phyloP scores from a whole-genome alignment of 2,797 vertebrate genomes.

The Anolis apletophallus region DNA sequence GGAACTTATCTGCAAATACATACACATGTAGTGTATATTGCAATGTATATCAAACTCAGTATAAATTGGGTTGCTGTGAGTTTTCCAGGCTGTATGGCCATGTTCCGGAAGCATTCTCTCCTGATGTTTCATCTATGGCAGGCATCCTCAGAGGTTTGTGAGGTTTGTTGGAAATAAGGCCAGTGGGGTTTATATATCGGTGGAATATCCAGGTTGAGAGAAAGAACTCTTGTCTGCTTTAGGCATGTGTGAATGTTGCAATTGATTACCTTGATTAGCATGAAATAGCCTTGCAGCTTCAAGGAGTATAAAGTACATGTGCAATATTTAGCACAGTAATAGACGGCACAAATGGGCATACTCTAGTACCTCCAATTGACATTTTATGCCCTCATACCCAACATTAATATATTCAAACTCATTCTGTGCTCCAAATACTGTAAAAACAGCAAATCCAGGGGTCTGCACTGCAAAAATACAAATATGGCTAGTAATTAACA shows the following conservation, averaged over 20 bases:
- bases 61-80: no score
- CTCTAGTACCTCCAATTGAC: neutral
- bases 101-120: no score
- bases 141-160: no score
- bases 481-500: conserved; percentile 27
- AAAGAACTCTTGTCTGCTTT: no score
- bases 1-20: neutral
- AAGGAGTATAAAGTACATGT: neutral
- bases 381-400: neutral
- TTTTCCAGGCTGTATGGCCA: no score
- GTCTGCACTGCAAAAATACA: neutral
- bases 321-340: conserved; percentile 26
- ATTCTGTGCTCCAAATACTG: neutral
- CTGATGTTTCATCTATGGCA: no score
- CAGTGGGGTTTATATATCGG: no score
- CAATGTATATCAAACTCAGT: conserved; percentile 37
- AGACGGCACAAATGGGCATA: conserved; percentile 17
- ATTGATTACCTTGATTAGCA: no score
- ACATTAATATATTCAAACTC: neutral
- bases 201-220: no score
- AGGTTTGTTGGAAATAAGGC: no score
- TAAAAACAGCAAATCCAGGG: neutral
- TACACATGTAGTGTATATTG: neutral
- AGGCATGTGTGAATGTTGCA: no score
- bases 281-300: no score